Conservation (phyloP, 2,797 vertebrate species). For the Enteromius radiatus region DNA sequence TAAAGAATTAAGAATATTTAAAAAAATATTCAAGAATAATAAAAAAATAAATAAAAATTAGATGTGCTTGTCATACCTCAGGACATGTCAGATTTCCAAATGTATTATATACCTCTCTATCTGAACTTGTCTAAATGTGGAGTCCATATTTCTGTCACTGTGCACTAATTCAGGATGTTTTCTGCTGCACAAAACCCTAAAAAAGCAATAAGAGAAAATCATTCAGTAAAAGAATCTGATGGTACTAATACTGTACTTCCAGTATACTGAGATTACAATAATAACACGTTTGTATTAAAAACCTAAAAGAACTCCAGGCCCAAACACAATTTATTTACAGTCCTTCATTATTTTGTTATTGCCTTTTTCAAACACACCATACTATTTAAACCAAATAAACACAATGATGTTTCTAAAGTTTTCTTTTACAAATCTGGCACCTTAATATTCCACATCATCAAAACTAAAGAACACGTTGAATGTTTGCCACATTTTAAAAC, state of each 20-base stretch:
- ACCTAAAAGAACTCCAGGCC: background rate
- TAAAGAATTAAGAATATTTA: background rate
- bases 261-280: background rate
- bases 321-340: background rate
- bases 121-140: background rate
- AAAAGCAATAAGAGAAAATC: background rate
- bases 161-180: background rate
- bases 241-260: background rate
- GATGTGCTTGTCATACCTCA: background rate
- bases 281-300: background rate
- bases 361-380: background rate
- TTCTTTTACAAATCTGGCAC: background rate
- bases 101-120: background rate
- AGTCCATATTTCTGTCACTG: background rate
- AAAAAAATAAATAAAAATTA: no score
- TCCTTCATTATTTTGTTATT: background rate
- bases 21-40: no score
- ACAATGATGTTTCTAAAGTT: background rate
- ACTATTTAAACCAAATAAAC: background rate
- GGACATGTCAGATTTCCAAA: background rate
- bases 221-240: background rate
- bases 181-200: background rate
- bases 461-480: background rate
- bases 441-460: background rate
- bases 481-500: constrained; percentile 8